phyloP scores from a whole-genome alignment of 2,113 vertebrate species.

The Telmatochromis bifrenatus region DNA sequence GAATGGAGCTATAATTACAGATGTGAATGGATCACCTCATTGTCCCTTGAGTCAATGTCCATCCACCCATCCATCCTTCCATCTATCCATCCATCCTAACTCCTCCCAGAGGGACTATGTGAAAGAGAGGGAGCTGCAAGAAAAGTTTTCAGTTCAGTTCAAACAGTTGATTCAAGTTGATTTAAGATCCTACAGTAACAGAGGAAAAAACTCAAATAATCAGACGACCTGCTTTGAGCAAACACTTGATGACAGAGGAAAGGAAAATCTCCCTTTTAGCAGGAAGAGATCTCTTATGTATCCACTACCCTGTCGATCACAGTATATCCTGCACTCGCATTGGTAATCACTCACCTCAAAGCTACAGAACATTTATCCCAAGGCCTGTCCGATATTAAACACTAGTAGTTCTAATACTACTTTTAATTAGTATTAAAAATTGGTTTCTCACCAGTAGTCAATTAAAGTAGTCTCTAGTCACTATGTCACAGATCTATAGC shows the following conservation, averaged over 20 bases:
- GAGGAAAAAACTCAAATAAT: background rate
- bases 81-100: background rate
- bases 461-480: background rate
- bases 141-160: background rate
- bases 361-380: background rate
- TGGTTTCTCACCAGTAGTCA: background rate
- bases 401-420: background rate
- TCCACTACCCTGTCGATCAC: background rate
- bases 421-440: background rate
- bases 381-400: background rate
- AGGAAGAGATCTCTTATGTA: rapidly evolving
- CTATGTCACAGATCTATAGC: background rate
- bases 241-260: background rate
- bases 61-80: background rate
- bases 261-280: background rate
- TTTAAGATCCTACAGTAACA: background rate
- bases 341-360: background rate
- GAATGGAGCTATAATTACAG: background rate
- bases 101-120: background rate
- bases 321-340: background rate
- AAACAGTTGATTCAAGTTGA: background rate
- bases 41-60: background rate
- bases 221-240: background rate
- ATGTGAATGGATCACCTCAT: background rate
- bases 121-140: background rate